phyloP scores from a whole-genome alignment of 2,888 invertebrate species.

The Heterodera filipjevi region DNA sequence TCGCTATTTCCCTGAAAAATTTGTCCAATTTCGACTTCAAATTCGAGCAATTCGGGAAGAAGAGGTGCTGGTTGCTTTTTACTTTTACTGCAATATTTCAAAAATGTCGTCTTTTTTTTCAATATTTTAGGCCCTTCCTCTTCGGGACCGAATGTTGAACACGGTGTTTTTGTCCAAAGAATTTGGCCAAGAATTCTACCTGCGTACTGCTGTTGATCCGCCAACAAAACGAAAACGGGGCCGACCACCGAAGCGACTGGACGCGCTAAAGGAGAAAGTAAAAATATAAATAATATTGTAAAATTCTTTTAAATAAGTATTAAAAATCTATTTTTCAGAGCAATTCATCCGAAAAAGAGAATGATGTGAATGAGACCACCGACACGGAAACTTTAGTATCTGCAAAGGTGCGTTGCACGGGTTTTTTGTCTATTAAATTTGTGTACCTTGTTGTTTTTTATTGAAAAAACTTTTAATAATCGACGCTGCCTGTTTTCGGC shows the following conservation, averaged over 20 bases:
- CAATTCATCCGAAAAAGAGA: background rate
- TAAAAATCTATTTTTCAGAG: background rate
- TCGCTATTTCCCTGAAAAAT: constrained; percentile 16
- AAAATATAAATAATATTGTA: background rate
- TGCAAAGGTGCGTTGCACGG: too few species aligned
- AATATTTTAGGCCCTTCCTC: background rate
- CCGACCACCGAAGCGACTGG: background rate
- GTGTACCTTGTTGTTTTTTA: too few species aligned
- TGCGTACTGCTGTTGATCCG: background rate
- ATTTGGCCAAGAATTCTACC: background rate
- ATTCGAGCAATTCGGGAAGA: background rate
- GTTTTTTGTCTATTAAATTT: too few species aligned
- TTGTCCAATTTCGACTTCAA: constrained; percentile 4
- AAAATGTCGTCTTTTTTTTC: too few species aligned
- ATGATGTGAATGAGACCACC: background rate
- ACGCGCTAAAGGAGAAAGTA: background rate
- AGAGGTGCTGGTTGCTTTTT: background rate
- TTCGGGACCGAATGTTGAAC: background rate
- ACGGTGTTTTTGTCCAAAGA: background rate
- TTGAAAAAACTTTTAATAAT: too few species aligned
- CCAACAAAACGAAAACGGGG: constrained; percentile 3
- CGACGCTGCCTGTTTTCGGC: too few species aligned
- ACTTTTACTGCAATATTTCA: too few species aligned
- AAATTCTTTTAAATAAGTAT: background rate
- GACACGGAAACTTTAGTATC: background rate